phyloP scores from a whole-genome alignment of 2,113 vertebrate species.

The Apodemus sylvaticus region DNA sequence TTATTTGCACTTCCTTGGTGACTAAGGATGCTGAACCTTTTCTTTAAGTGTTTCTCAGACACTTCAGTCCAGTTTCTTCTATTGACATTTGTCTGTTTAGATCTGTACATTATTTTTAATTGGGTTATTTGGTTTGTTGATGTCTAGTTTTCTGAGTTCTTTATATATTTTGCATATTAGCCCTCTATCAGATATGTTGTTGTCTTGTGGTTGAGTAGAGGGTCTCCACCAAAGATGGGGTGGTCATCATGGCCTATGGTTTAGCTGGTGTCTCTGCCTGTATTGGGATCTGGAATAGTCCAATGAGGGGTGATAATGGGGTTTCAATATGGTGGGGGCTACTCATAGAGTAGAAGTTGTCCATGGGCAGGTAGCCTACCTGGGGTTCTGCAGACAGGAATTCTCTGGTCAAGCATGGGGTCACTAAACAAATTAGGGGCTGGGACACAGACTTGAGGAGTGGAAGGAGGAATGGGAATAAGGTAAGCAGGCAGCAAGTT shows the following conservation, averaged over 20 bases:
- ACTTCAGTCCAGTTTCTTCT: too few species aligned
- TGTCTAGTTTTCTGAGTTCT: too few species aligned
- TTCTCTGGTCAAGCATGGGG: not conserved
- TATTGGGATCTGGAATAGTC: not conserved
- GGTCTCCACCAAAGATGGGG: not conserved
- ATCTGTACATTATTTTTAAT: too few species aligned
- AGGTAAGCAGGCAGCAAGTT: not conserved
- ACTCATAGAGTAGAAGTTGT: not conserved
- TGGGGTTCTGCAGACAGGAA: not conserved
- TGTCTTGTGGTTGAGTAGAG: not conserved
- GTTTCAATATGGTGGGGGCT: not conserved
- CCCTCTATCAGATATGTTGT: too few species aligned
- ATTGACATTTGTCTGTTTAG: too few species aligned
- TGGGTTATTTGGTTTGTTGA: too few species aligned
- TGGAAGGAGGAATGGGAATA: not conserved
- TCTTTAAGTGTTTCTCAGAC: too few species aligned
- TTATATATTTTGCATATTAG: too few species aligned
- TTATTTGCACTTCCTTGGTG: too few species aligned
- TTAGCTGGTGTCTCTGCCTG: not conserved
- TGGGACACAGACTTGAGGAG: not conserved
- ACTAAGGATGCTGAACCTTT: too few species aligned
- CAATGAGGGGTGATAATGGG: not conserved
- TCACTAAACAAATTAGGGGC: not conserved
- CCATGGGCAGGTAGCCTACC: not conserved
- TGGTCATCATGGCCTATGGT: not conserved